These are phyloP conservation scores for Drosophila sp. DNA, from an alignment of 1,140 invertebrate genomes.

Conservation along the genomic window DNA sequence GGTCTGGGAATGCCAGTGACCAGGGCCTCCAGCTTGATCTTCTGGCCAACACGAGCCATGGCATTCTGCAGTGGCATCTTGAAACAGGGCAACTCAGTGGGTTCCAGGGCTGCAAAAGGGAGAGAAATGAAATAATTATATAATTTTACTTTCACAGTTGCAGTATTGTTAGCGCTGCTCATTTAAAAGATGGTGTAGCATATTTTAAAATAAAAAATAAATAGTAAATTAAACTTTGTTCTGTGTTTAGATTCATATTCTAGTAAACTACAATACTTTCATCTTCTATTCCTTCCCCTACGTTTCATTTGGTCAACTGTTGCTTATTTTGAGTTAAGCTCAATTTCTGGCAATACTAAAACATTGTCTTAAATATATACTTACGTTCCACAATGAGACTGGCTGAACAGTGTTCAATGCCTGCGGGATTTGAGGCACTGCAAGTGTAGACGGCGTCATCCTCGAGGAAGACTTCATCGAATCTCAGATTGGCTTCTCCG, in stretches of 20 bases:
- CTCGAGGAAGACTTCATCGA: constrained; percentile 88
- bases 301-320: no score
- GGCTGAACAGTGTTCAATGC: constrained; percentile 90
- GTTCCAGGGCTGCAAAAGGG: constrained; percentile 86
- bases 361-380: constrained; percentile 23
- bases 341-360: no score
- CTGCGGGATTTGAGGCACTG: constrained; percentile 89
- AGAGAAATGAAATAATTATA: not conserved
- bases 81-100: constrained; percentile 88
- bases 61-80: constrained; percentile 88
- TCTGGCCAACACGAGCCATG: constrained; percentile 88
- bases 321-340: no score
- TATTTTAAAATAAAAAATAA: no score
- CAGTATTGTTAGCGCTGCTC: no score
- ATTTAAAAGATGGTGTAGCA: no score
- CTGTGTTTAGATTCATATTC: no score
- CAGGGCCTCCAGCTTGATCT: constrained; percentile 89
- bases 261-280: no score
- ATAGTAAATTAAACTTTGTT: no score
- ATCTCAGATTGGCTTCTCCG: constrained; percentile 89
- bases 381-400: constrained; percentile 91
- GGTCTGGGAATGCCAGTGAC: constrained; percentile 91
- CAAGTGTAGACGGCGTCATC: constrained; percentile 90
- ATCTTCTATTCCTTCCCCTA: no score
- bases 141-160: no score